A percentile compares a stretch with the other conserved stretches of the same genome.
These are phyloP conservation scores for Taenaris catops DNA, from an alignment of 2,888 invertebrate genomes.

Conservation along the genomic window DNA sequence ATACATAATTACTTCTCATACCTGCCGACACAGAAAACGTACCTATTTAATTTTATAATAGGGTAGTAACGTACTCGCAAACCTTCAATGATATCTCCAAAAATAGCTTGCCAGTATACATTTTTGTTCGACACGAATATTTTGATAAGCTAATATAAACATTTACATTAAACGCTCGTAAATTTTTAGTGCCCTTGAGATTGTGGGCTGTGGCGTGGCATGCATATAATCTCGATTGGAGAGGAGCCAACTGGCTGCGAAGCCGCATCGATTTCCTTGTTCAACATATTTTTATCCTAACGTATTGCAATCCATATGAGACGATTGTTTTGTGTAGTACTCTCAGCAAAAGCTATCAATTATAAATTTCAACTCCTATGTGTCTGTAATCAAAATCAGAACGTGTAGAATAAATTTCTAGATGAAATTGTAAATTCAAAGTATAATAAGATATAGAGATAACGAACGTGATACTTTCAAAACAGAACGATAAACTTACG, in stretches of 20 bases:
- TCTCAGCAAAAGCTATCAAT: too few species aligned
- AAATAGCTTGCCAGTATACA: constrained; percentile 7
- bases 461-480: background rate
- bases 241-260: constrained; percentile 50
- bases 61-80: too few species aligned
- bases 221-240: constrained; percentile 48
- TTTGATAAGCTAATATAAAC: constrained; percentile 30
- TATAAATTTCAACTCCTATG: too few species aligned
- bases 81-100: background rate
- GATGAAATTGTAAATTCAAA: too few species aligned
- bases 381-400: too few species aligned
- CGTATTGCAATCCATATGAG: too few species aligned
- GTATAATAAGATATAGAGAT: background rate
- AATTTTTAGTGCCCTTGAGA: constrained; percentile 56
- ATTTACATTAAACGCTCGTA: constrained; percentile 35
- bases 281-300: constrained; percentile 21
- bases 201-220: constrained; percentile 28
- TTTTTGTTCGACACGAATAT: constrained; percentile 8
- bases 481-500: constrained; percentile 1
- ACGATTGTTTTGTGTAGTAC: too few species aligned
- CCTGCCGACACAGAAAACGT: too few species aligned
- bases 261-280: constrained; percentile 48
- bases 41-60: too few species aligned
- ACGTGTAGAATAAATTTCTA: too few species aligned
- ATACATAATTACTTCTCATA: too few species aligned